phyloP scores from a whole-genome alignment of 2,797 vertebrate genomes.

The Paguma larvata region DNA sequence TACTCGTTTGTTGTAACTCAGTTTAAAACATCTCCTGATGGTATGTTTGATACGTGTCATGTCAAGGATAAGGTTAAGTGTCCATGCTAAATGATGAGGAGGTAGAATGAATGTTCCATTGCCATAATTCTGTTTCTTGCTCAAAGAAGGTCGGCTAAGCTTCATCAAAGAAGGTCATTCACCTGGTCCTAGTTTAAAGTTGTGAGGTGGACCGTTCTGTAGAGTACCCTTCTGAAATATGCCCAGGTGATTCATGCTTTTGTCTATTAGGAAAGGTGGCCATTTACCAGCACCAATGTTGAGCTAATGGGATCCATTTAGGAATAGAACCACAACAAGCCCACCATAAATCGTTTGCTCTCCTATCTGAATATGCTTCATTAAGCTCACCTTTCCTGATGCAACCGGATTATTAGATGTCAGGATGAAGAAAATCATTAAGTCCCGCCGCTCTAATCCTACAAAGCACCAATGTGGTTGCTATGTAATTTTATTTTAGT shows the following conservation, averaged over 20 bases:
- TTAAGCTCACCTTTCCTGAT: constrained; percentile 78
- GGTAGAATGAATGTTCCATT: neutral
- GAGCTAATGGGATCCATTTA: constrained; percentile 51
- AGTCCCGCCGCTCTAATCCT: constrained; percentile 65
- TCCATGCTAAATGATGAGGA: neutral
- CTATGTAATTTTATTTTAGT: constrained; percentile 61
- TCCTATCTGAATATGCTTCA: constrained; percentile 71
- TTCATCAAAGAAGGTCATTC: neutral
- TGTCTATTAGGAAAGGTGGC: constrained; percentile 42
- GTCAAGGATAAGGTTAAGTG: accelerated
- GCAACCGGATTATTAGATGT: constrained; percentile 73
- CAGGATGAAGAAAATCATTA: constrained; percentile 66
- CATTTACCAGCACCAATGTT: neutral
- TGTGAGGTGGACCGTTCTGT: neutral
- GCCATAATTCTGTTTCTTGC: neutral
- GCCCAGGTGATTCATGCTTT: constrained; percentile 37
- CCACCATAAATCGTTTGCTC: constrained; percentile 72
- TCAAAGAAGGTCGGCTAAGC: neutral
- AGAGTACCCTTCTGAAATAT: neutral
- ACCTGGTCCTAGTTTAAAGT: neutral
- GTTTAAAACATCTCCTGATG: neutral
- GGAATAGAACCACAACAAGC: constrained; percentile 37
- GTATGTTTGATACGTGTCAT: accelerated
- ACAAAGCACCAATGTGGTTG: constrained; percentile 82
- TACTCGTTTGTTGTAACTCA: neutral